A percentile compares a stretch with the other conserved stretches of the same genome.
These are phyloP conservation scores for Brachyistius frenatus DNA, from an alignment of 2,113 vertebrate species.

Conservation along the genomic window DNA sequence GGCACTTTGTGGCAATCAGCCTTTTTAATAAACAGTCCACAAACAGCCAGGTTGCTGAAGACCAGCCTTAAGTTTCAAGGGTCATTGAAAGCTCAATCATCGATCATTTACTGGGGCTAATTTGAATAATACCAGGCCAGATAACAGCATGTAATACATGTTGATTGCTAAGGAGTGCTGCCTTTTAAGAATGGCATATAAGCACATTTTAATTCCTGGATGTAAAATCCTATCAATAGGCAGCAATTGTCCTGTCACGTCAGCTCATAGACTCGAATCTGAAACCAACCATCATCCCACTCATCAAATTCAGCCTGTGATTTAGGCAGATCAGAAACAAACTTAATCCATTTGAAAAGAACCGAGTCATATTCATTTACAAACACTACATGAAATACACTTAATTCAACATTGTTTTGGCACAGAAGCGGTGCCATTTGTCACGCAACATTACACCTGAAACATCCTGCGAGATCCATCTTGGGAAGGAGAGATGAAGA, in stretches of 20 bases:
- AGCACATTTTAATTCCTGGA: slow-evolving; percentile 15
- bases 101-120: slow-evolving; percentile 18
- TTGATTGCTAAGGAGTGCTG: background rate
- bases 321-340: slow-evolving; percentile 47
- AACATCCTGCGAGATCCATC: slow-evolving; percentile 1
- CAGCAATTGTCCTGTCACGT: slow-evolving; percentile 17
- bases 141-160: slow-evolving; percentile 1
- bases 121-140: slow-evolving; percentile 1
- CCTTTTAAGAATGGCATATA: slow-evolving; percentile 1
- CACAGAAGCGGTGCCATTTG: slow-evolving; percentile 4
- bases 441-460: slow-evolving; percentile 20
- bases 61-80: slow-evolving; percentile 17
- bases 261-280: slow-evolving; percentile 20
- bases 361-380: slow-evolving; percentile 23
- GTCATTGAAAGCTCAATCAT: slow-evolving; percentile 22
- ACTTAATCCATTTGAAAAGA: slow-evolving; percentile 45
- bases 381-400: slow-evolving; percentile 32
- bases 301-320: slow-evolving; percentile 51
- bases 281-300: slow-evolving; percentile 39
- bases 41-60: slow-evolving; percentile 13
- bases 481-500: background rate
- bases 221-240: slow-evolving; percentile 20
- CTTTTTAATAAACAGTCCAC: slow-evolving; percentile 39
- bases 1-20: slow-evolving; percentile 24
- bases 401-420: slow-evolving; percentile 45